Evolutionary conservation across 2,797 vertebrate genomes (phyloP).

Genomic region (Parauchenoglanis punctatus): DNA sequence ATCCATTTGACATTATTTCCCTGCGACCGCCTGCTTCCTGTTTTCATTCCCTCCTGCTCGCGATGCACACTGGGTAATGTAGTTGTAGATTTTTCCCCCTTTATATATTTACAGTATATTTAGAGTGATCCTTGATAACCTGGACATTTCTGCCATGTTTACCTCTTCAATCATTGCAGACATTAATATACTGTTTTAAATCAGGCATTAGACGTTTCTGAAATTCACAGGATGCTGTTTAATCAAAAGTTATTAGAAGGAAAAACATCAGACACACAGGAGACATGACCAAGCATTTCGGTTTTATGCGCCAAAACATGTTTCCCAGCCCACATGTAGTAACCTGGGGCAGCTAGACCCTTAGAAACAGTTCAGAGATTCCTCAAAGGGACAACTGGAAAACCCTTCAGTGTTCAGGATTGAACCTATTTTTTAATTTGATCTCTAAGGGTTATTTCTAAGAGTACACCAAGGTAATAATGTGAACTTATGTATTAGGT

Average conservation of each 20-base stretch:
- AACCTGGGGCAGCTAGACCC: background rate
- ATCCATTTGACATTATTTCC: constrained; percentile 48
- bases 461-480: background rate
- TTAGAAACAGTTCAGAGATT: background rate
- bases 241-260: background rate
- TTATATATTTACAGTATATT: background rate
- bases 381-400: background rate
- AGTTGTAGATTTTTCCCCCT: constrained; percentile 47
- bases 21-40: constrained; percentile 66
- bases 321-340: background rate
- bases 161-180: background rate
- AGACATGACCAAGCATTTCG: background rate
- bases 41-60: constrained; percentile 62
- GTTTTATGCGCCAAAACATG: background rate
- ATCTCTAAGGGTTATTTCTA: background rate
- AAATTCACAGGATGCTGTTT: background rate
- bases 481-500: background rate
- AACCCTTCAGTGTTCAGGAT: background rate
- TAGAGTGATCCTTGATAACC: background rate
- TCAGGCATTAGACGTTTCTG: background rate
- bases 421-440: background rate
- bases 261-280: background rate
- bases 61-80: constrained; percentile 63
- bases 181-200: background rate
- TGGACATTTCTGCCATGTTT: background rate